Percentiles rank a stretch among this genome's conserved stretches.
phyloP scores from a whole-genome alignment of 2,888 invertebrate genomes.

The Masnerella sp. region DNA sequence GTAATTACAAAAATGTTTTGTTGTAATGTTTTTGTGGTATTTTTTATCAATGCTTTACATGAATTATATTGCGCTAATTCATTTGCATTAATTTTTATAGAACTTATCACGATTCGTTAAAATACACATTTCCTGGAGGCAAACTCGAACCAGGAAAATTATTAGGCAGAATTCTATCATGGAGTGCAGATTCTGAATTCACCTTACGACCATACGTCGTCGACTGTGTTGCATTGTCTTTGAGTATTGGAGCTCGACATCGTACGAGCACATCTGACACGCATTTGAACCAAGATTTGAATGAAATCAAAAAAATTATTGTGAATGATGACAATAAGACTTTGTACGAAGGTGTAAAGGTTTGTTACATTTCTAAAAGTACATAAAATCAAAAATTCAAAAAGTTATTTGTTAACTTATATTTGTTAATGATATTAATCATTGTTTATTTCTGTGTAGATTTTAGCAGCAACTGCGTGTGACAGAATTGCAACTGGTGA shows the following conservation, averaged over 20 bases:
- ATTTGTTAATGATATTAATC: conserved; percentile 5
- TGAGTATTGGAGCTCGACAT: conserved; percentile 71
- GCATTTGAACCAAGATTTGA: conserved; percentile 68
- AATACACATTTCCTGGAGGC: conserved; percentile 73
- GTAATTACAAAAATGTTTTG: too few species aligned
- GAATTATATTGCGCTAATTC: too few species aligned
- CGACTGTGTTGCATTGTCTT: conserved; percentile 69
- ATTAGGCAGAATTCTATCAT: conserved; percentile 70
- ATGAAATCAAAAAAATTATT: conserved; percentile 68
- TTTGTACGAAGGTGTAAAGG: conserved; percentile 69
- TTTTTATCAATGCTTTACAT: too few species aligned
- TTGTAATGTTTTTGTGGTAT: too few species aligned
- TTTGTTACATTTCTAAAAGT: conserved; percentile 49
- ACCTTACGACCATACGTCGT: conserved; percentile 68
- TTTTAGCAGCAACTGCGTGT: conserved; percentile 67
- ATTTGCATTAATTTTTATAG: conserved; percentile 53
- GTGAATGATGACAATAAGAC: conserved; percentile 64
- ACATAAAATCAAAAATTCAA: too few species aligned
- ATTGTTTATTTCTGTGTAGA: conserved; percentile 49
- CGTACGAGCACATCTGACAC: conserved; percentile 67
- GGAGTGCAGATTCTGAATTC: conserved; percentile 70
- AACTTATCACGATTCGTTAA: conserved; percentile 71
- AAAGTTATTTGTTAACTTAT: neutral
- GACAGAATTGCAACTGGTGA: conserved; percentile 69
- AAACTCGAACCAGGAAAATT: conserved; percentile 72